Base-by-base conservation (phyloP, 2,888 invertebrate genomes). In the Auanema freiburgensis region DNA sequence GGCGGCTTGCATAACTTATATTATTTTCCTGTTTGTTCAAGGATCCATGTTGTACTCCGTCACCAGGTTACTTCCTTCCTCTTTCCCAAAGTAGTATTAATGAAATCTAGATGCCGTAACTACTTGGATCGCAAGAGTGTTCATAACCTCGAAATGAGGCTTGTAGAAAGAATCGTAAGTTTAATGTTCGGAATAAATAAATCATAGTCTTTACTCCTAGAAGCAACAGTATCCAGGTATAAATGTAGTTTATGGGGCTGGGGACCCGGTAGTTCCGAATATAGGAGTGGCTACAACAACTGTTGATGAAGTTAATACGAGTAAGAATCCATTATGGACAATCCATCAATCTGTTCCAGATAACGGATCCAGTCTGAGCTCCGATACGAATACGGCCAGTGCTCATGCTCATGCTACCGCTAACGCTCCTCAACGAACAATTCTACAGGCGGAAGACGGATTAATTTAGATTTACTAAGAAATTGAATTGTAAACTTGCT, bases 71-170 rank as follows among this genome's bases (percentile, higher is more conserved):
- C 14, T 46, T 46, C 10, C 16, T 44, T 4, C 2, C 18, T 12
- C n/a, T n/a, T n/a, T n/a, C n/a, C n/a, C n/a, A n/a, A n/a, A n/a
- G n/a, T n/a, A n/a, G n/a, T n/a, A n/a, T n/a, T n/a, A n/a, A n/a
- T n/a, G n/a, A 24, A 46, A 57, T 57, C 16, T n/a, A 59, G 65
- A 25, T 65, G 65, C 25, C 67, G 79, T 0, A 67, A 66, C 40
- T 79, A 69, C 53, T 69, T 76, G 41, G 73, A 78, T 25, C 58
- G 58, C 41, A 78, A 77, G 63, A 43, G 57, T 11, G 66, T 74
- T 21, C 78, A 79, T 64, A 51, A 58, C n/a, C 63, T 67, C 58
- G 77, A 76, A 52, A 69, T 77, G 52, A 60, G 59, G 11, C 66
- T 78, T 14, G 78, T 74, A 8, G 72, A 77, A 61, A 66, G 63